Evolutionary conservation across 2,113 vertebrate genomes (phyloP).

Genomic region (Neofelis nebulosa): DNA sequence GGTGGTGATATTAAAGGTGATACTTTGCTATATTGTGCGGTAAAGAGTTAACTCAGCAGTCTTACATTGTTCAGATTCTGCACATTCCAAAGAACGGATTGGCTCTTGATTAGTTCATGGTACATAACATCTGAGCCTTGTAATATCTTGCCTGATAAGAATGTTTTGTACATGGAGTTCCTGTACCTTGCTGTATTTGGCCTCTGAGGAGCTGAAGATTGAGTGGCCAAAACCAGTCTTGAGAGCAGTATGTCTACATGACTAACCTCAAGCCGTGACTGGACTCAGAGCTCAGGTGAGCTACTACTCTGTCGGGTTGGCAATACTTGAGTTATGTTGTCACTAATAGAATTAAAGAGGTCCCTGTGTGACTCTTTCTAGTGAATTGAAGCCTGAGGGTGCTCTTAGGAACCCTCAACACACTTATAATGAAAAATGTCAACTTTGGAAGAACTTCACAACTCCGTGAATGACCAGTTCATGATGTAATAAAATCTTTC

Average conservation of each 20-base stretch:
- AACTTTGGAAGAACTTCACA: background rate
- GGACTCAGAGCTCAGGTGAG: background rate
- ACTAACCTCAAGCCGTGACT: background rate
- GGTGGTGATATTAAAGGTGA: background rate
- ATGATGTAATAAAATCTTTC: background rate
- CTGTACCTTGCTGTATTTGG: background rate
- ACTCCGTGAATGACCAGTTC: background rate
- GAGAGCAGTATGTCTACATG: background rate
- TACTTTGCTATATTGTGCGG: background rate
- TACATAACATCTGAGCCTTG: background rate
- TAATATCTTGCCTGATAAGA: background rate
- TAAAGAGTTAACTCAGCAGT: background rate
- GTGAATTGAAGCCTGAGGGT: background rate
- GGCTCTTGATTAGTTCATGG: background rate
- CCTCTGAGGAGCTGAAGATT: background rate
- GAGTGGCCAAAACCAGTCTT: background rate
- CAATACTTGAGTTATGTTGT: background rate
- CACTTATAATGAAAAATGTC: background rate
- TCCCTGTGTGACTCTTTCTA: background rate
- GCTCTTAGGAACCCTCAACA: background rate
- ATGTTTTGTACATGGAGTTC: background rate
- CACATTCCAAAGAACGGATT: background rate
- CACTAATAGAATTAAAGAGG: background rate
- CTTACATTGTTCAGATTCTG: background rate
- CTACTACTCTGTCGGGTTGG: background rate